phyloP scores from a whole-genome alignment of 2,888 invertebrate species.

The Luperina nickerlii region DNA sequence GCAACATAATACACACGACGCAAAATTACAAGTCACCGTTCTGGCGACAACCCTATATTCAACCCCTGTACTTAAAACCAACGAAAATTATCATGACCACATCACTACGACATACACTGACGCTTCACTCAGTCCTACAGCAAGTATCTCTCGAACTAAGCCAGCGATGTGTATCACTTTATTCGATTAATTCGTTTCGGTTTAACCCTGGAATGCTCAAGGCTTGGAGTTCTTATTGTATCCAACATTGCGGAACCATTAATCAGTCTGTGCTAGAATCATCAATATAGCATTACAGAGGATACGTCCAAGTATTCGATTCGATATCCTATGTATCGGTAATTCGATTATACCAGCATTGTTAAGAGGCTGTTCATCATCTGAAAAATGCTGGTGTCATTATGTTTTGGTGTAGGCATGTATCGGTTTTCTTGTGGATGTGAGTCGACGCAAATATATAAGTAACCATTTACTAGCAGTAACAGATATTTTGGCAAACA shows the following conservation, averaged over 20 bases:
- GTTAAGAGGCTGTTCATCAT: slow-evolving; percentile 85
- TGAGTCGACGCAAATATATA: not conserved
- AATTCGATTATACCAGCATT: slow-evolving; percentile 87
- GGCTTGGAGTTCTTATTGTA: slow-evolving; percentile 83
- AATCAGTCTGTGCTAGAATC: slow-evolving; percentile 89
- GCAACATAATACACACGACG: slow-evolving; percentile 76
- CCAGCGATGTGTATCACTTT: slow-evolving; percentile 69
- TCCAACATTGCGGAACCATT: slow-evolving; percentile 85
- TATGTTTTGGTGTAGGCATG: slow-evolving; percentile 68
- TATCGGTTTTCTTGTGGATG: slow-evolving; percentile 44
- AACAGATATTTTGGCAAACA: not conserved
- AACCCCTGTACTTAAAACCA: slow-evolving; percentile 66
- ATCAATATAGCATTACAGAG: slow-evolving; percentile 89
- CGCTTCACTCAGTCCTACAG: not conserved
- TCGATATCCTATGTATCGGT: slow-evolving; percentile 85
- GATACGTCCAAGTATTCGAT: slow-evolving; percentile 88
- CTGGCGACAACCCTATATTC: slow-evolving; percentile 88
- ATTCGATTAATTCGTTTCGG: slow-evolving; percentile 40
- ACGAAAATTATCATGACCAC: slow-evolving; percentile 17
- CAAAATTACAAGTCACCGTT: slow-evolving; percentile 86
- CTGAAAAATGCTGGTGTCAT: slow-evolving; percentile 81
- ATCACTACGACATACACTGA: slow-evolving; percentile 64
- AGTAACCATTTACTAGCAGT: no score
- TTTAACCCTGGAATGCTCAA: slow-evolving; percentile 74
- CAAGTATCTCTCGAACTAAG: slow-evolving; percentile 11